Evolutionary conservation across 2,888 invertebrate species (phyloP).

Genomic region (Creontiades dilutus): DNA sequence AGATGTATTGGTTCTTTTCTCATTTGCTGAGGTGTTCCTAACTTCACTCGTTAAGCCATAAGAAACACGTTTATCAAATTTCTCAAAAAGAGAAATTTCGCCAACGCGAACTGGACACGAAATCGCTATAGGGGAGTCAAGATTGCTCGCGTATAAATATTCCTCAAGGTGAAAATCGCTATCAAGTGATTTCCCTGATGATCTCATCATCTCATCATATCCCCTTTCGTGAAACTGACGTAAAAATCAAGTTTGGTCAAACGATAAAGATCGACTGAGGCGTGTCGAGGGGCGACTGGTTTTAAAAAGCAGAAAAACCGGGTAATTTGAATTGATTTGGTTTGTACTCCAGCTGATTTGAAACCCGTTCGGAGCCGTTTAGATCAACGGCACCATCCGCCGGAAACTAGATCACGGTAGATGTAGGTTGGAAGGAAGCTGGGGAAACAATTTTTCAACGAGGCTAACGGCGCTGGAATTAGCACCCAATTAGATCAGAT

Average conservation of each 20-base stretch:
- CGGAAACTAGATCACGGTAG: background rate
- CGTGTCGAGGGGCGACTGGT: background rate
- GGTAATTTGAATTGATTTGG: background rate
- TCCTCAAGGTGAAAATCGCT: constrained; percentile 5
- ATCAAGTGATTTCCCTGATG: background rate
- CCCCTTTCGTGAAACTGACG: constrained; percentile 9
- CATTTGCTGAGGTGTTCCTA: too few relatives aligned
- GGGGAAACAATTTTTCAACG: background rate
- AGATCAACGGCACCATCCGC: constrained; percentile 14
- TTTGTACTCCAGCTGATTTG: background rate
- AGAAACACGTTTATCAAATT: too few relatives aligned
- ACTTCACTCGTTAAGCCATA: too few relatives aligned
- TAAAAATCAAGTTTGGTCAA: background rate
- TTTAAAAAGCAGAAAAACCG: background rate
- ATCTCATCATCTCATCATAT: background rate
- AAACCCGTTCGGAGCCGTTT: background rate
- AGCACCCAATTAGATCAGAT: too few relatives aligned
- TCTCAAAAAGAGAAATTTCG: background rate
- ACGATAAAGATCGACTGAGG: constrained; percentile 3
- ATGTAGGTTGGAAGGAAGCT: background rate
- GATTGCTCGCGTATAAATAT: background rate
- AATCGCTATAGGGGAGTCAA: background rate
- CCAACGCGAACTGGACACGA: background rate
- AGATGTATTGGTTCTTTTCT: too few relatives aligned
- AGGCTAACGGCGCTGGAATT: too few relatives aligned